A percentile compares a stretch with the other conserved stretches of the same genome.
Evolutionary conservation across 2,888 invertebrate species (phyloP).

Genomic region (Catocala nupta): DNA sequence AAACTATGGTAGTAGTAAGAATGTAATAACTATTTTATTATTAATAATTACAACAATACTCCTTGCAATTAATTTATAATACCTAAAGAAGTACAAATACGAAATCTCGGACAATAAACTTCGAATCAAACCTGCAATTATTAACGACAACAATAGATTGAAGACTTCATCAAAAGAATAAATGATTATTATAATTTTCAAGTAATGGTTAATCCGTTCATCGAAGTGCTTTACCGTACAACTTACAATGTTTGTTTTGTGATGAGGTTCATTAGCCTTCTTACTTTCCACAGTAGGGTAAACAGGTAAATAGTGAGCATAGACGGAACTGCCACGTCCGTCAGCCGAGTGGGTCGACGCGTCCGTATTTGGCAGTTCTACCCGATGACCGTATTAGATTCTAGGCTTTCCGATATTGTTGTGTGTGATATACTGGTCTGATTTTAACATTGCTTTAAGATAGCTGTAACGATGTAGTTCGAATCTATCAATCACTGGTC

Average conservation of each 20-base stretch:
- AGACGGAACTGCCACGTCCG: constrained; percentile 80
- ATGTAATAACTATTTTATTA: too few species aligned
- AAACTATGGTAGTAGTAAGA: too few species aligned
- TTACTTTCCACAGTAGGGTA: constrained; percentile 76
- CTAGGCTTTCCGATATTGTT: constrained; percentile 37
- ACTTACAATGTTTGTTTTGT: constrained; percentile 52
- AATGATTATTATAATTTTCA: too few species aligned
- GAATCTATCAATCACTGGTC: too few species aligned
- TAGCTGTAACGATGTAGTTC: too few species aligned
- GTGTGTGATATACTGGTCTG: constrained; percentile 33
- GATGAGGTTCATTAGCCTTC: constrained; percentile 65
- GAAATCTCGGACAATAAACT: too few species aligned
- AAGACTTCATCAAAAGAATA: too few species aligned
- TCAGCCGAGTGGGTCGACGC: constrained; percentile 73
- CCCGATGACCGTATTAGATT: constrained; percentile 77
- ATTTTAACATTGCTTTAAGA: constrained; percentile 18
- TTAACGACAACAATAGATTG: too few species aligned
- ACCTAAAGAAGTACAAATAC: too few species aligned
- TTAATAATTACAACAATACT: too few species aligned
- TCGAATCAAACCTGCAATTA: too few species aligned
- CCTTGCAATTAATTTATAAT: too few species aligned
- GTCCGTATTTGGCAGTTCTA: constrained; percentile 75
- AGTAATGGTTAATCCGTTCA: not conserved
- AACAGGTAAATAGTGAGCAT: constrained; percentile 73
- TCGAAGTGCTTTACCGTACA: constrained; percentile 29